Percentiles rank a stretch among this genome's conserved stretches.
phyloP scores from a whole-genome alignment of 1,140 invertebrate species.

The Pygmarrhopalites habei region DNA sequence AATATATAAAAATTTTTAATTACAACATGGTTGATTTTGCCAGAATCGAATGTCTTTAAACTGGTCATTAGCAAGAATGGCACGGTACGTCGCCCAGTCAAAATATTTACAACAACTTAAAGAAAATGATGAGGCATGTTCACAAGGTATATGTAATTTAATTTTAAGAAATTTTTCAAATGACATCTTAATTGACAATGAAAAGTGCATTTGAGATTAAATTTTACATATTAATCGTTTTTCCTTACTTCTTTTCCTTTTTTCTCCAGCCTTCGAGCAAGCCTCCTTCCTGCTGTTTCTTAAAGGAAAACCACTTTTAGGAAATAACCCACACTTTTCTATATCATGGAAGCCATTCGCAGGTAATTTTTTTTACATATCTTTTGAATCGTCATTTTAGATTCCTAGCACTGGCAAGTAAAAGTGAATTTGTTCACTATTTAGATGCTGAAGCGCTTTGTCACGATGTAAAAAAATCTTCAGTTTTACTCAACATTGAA shows the following conservation, averaged over 20 bases:
- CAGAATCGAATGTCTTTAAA: slow-evolving; percentile 25
- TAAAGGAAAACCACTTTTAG: slow-evolving; percentile 26
- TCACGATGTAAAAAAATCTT: slow-evolving; percentile 21
- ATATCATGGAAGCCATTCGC: slow-evolving; percentile 29
- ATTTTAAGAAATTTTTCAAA: too few relatives aligned
- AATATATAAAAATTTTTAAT: too few relatives aligned
- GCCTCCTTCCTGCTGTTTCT: slow-evolving; percentile 30
- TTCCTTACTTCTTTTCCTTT: too few relatives aligned
- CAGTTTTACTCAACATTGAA: slow-evolving; percentile 22
- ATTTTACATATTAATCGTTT: too few relatives aligned
- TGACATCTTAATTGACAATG: too few relatives aligned
- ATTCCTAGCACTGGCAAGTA: too few relatives aligned
- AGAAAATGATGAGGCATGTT: slow-evolving; percentile 35
- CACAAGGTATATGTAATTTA: too few relatives aligned
- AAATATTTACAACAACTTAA: slow-evolving; percentile 39
- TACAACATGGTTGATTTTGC: too few relatives aligned
- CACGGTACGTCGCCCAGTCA: slow-evolving; percentile 29
- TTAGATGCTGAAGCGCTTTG: slow-evolving; percentile 23
- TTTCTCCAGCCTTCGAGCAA: slow-evolving; percentile 23
- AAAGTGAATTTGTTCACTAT: background rate
- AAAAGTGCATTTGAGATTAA: too few relatives aligned
- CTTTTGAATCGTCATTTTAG: too few relatives aligned
- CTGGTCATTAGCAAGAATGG: slow-evolving; percentile 36
- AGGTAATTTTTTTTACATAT: too few relatives aligned
- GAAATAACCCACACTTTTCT: background rate